Conservation (phyloP, 2,888 invertebrate species). For the Drosophila cognata region DNA sequence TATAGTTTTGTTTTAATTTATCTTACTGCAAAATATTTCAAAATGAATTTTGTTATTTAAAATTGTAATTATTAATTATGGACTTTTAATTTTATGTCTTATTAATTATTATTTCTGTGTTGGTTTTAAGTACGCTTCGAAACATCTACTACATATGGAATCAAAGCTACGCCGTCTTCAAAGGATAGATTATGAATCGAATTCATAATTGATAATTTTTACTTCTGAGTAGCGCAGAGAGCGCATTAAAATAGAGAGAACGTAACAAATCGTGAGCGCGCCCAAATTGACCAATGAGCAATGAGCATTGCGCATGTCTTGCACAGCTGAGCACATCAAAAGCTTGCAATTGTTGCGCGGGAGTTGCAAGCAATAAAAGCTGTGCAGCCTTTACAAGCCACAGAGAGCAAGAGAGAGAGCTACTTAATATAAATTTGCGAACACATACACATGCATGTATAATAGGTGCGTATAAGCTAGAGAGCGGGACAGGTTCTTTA, state of each 20-base stretch:
- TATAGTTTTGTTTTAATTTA: background rate
- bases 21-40: background rate
- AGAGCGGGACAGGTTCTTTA: background rate
- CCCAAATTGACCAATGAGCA: slow-evolving; percentile 5
- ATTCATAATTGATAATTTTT: background rate
- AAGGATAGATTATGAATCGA: background rate
- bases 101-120: background rate
- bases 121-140: background rate
- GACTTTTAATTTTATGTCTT: background rate
- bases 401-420: background rate
- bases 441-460: background rate
- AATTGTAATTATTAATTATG: background rate
- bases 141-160: background rate
- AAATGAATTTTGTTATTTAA: background rate
- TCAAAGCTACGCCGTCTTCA: background rate
- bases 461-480: background rate
- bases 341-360: slow-evolving; percentile 27
- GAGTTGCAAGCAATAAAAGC: slow-evolving; percentile 8
- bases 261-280: slow-evolving; percentile 1
- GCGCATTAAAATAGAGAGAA: background rate
- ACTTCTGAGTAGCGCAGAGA: background rate
- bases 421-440: background rate
- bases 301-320: slow-evolving; percentile 35
- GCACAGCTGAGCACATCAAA: background rate
- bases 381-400: slow-evolving; percentile 9